phyloP scores from a whole-genome alignment of 2,113 vertebrate genomes.

The Dasyurus viverrinus region DNA sequence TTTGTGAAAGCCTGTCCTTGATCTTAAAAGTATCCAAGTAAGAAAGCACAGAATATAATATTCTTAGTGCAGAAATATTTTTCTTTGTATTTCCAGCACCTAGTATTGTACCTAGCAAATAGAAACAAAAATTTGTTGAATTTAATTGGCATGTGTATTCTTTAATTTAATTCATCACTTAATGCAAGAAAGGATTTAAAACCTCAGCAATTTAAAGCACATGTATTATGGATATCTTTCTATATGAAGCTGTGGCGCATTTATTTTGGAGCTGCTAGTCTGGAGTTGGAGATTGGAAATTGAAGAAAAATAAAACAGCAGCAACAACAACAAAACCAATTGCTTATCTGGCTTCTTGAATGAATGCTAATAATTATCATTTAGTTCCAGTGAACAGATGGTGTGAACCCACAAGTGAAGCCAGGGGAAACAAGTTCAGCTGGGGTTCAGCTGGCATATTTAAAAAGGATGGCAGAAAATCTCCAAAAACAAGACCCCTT shows the following conservation, averaged over 20 bases:
- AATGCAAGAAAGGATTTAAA: not conserved
- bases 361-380: slow-evolving; percentile 58
- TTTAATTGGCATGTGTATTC: not conserved
- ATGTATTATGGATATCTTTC: slow-evolving; percentile 4
- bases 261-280: not conserved
- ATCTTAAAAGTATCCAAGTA: not conserved
- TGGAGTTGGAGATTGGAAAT: slow-evolving; percentile 32
- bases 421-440: slow-evolving; percentile 60
- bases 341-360: slow-evolving; percentile 43
- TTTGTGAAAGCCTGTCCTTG: not conserved
- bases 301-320: slow-evolving; percentile 30
- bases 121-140: not conserved
- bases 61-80: not conserved
- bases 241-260: not conserved
- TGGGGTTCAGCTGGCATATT: slow-evolving; percentile 37
- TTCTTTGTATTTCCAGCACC: not conserved
- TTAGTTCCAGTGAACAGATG: slow-evolving; percentile 61
- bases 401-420: slow-evolving; percentile 29
- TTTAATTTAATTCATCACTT: not conserved
- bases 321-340: slow-evolving; percentile 5
- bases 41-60: not conserved
- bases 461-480: slow-evolving; percentile 50
- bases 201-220: not conserved
- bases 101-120: not conserved
- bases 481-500: slow-evolving; percentile 24